phyloP scores from a whole-genome alignment of 2,888 invertebrate genomes.

The Zygogramma bicolorata region DNA sequence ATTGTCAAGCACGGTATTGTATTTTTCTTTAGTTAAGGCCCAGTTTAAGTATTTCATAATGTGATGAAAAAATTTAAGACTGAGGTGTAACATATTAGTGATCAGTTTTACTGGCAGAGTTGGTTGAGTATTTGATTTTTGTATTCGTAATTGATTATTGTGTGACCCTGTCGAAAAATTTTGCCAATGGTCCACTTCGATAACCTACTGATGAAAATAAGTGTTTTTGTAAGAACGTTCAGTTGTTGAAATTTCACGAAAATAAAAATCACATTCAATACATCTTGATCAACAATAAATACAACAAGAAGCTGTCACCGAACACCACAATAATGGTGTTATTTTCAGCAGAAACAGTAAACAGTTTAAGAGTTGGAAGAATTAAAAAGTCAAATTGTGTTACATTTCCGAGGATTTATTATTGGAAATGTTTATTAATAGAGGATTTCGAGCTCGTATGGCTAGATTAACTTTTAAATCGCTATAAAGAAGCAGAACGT shows the following conservation, averaged over 20 bases:
- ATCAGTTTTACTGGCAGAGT: too few relatives aligned
- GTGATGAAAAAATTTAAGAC: too few relatives aligned
- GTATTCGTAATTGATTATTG: too few relatives aligned
- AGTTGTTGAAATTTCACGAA: not conserved
- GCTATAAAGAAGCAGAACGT: not conserved
- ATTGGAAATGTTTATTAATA: slow-evolving; percentile 37
- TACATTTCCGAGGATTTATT: slow-evolving; percentile 31
- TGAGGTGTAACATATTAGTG: too few relatives aligned
- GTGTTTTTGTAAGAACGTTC: not conserved
- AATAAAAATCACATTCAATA: not conserved
- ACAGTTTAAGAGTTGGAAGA: slow-evolving; percentile 34
- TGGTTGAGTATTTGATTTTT: too few relatives aligned
- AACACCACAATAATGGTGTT: slow-evolving; percentile 41
- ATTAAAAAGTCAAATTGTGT: slow-evolving; percentile 38
- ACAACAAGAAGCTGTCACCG: slow-evolving; percentile 35
- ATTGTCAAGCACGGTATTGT: too few relatives aligned
- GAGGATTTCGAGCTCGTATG: slow-evolving; percentile 33
- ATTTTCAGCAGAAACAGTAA: slow-evolving; percentile 40
- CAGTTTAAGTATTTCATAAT: too few relatives aligned
- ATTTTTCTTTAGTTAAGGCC: too few relatives aligned
- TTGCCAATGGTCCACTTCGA: not conserved
- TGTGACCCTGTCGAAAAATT: not conserved
- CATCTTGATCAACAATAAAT: slow-evolving; percentile 23
- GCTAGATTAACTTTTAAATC: slow-evolving; percentile 25
- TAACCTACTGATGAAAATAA: not conserved